phyloP scores from a whole-genome alignment of 1,140 invertebrate species.

The Lepidurus apus region DNA sequence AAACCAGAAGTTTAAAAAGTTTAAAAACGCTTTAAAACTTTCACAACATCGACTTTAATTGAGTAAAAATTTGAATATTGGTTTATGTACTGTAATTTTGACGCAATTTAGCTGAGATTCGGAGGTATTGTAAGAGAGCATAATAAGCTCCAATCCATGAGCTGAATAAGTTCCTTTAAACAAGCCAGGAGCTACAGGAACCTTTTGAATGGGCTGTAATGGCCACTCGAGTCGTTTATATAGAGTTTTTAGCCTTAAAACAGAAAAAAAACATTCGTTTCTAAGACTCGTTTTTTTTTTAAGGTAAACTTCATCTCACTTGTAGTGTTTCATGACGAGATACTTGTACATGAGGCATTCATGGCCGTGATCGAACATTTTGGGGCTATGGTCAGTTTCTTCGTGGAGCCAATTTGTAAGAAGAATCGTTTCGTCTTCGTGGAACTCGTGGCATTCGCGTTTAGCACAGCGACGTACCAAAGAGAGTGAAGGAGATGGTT shows the following conservation, averaged over 20 bases:
- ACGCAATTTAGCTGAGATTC: slow-evolving; percentile 33
- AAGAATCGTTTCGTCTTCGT: slow-evolving; percentile 20
- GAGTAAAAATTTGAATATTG: too few relatives aligned
- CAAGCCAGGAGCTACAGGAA: slow-evolving; percentile 38
- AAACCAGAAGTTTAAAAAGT: slow-evolving; percentile 4
- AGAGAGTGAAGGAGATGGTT: not conserved
- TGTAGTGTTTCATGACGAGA: slow-evolving; percentile 29
- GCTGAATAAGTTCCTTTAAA: slow-evolving; percentile 40
- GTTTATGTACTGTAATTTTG: slow-evolving; percentile 36
- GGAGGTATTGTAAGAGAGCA: slow-evolving; percentile 35
- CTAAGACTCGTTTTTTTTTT: not conserved
- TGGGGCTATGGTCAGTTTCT: slow-evolving; percentile 21
- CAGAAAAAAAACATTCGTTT: not conserved
- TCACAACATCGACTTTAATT: too few relatives aligned
- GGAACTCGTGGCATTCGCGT: not conserved
- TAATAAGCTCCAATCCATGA: slow-evolving; percentile 38
- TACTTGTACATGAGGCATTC: slow-evolving; percentile 32
- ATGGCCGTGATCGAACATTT: slow-evolving; percentile 21
- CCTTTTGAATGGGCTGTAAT: not conserved
- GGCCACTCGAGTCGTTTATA: slow-evolving; percentile 27
- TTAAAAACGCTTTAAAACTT: not conserved
- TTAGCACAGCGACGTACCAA: not conserved
- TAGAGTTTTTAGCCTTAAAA: slow-evolving; percentile 10
- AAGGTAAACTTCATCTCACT: not conserved
- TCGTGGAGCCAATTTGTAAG: slow-evolving; percentile 27